These are phyloP conservation scores for Phortica okadai DNA, from an alignment of 2,888 invertebrate species.

Conservation along the genomic window DNA sequence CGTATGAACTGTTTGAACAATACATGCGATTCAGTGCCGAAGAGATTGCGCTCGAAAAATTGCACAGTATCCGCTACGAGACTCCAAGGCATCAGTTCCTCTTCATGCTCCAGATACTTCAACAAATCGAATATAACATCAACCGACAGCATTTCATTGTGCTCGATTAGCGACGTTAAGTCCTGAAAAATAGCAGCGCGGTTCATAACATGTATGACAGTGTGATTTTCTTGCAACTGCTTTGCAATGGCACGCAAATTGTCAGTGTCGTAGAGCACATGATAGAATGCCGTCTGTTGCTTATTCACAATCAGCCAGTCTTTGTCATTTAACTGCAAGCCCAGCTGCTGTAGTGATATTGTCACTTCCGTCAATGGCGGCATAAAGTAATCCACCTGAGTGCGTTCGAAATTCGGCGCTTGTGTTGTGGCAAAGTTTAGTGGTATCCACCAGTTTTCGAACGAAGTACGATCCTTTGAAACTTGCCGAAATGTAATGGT, in stretches of 20 bases:
- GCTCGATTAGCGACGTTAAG: conserved; percentile 79
- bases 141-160: conserved; percentile 79
- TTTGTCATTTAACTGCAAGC: conserved; percentile 54
- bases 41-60: conserved; percentile 57
- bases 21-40: conserved; percentile 57
- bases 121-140: conserved; percentile 78
- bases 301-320: conserved; percentile 76
- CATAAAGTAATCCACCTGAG: conserved; percentile 69
- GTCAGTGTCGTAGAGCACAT: conserved; percentile 83
- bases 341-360: conserved; percentile 58
- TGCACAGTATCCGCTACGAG: conserved; percentile 76
- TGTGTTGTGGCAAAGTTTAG: conserved; percentile 70
- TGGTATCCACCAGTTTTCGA: conserved; percentile 73
- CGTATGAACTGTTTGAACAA: conserved; percentile 65
- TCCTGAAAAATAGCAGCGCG: conserved; percentile 92
- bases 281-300: conserved; percentile 77
- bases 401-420: conserved; percentile 62
- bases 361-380: conserved; percentile 65
- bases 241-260: conserved; percentile 83
- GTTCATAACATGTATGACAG: conserved; percentile 84
- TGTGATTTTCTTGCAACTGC: conserved; percentile 80
- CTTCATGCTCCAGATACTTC: conserved; percentile 80
- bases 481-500: conserved; percentile 79
- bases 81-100: conserved; percentile 83
- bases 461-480: conserved; percentile 55